Conservation (phyloP, 64 coral and sea anemone genomes). For the Acropora yongei region DNA sequence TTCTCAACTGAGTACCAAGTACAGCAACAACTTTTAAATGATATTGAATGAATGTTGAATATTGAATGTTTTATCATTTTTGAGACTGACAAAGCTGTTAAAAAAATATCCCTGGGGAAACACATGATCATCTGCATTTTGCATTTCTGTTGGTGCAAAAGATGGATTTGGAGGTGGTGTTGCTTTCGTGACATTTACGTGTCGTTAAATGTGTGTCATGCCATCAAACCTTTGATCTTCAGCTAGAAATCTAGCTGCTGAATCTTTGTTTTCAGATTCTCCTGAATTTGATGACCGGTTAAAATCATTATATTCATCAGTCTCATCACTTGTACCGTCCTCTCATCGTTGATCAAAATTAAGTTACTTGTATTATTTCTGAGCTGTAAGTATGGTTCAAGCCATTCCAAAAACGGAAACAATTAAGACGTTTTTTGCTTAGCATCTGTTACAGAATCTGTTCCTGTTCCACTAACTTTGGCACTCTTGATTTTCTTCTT, state of each 20-base stretch:
- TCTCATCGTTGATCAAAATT: not conserved
- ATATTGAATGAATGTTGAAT: not conserved
- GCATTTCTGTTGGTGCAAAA: not conserved
- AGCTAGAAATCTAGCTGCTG: too few species aligned
- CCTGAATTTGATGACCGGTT: not conserved
- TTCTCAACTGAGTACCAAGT: not conserved
- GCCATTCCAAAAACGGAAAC: conserved; percentile 33
- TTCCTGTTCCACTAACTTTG: not conserved
- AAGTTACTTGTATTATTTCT: conserved; percentile 5
- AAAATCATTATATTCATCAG: not conserved
- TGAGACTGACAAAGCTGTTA: not conserved
- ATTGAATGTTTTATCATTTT: not conserved
- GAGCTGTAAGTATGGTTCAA: conserved; percentile 24
- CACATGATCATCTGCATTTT: not conserved
- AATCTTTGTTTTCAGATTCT: conserved; percentile 13
- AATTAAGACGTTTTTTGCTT: conserved; percentile 11
- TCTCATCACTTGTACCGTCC: not conserved
- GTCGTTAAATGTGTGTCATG: too few species aligned
- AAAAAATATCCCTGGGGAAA: not conserved
- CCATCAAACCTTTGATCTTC: too few species aligned
- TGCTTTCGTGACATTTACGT: too few species aligned
- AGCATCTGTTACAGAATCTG: not conserved
- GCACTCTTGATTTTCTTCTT: conserved; percentile 21
- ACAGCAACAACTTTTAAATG: not conserved
- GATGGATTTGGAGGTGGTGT: not conserved